Evolutionary conservation across 2,113 vertebrate genomes (phyloP).

Genomic region (Neomonachus schauinslandi): DNA sequence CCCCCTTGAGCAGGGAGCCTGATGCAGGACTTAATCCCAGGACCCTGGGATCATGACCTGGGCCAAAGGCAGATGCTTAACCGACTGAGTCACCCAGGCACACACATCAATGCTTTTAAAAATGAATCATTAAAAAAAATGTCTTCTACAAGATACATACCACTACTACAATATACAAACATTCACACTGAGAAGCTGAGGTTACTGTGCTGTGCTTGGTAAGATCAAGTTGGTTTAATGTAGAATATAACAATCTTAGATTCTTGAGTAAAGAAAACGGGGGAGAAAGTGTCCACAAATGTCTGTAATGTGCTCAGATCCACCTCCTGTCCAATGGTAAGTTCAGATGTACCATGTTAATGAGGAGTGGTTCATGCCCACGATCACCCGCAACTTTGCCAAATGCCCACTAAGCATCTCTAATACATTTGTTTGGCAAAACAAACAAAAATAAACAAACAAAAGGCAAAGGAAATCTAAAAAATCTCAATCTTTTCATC

Average conservation of each 20-base stretch:
- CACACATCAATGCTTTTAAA: not conserved
- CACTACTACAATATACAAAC: not conserved
- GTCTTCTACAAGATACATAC: not conserved
- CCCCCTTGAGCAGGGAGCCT: not conserved
- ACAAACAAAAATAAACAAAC: constrained; percentile 57
- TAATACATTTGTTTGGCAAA: constrained; percentile 58
- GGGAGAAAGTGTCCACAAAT: constrained; percentile 70
- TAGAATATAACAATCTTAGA: not conserved
- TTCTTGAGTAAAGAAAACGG: not conserved
- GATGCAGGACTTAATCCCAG: too few relatives aligned
- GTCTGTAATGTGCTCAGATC: constrained; percentile 58
- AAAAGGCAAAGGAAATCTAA: constrained; percentile 73
- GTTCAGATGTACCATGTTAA: constrained; percentile 54
- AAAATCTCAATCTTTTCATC: constrained; percentile 69
- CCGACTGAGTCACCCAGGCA: not conserved
- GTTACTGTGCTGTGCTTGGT: not conserved
- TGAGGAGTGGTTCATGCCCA: constrained; percentile 22
- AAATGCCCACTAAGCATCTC: constrained; percentile 74
- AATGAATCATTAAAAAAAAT: not conserved
- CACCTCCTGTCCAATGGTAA: constrained; percentile 53
- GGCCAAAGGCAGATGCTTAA: not conserved
- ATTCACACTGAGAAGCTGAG: not conserved
- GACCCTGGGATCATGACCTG: not conserved
- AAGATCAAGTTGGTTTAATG: not conserved
- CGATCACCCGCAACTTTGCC: constrained; percentile 64